These are phyloP conservation scores for Muraenolepis orangiensis DNA, from an alignment of 2,797 vertebrate genomes.

Conservation along the genomic window DNA sequence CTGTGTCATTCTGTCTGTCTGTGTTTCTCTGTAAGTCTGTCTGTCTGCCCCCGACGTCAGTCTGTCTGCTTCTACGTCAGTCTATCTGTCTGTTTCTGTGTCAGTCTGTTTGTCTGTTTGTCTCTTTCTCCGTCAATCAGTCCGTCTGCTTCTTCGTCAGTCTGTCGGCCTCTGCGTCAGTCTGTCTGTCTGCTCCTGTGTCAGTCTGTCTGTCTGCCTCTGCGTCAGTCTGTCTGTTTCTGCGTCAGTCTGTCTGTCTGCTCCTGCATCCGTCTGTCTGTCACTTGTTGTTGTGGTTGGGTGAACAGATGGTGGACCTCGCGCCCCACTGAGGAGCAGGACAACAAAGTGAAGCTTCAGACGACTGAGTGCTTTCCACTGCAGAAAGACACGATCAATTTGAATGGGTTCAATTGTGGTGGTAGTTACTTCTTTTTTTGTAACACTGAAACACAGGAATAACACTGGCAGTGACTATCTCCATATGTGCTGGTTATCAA, in stretches of 20 bases:
- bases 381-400: conserved; percentile 28
- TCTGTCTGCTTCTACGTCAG: no score
- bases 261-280: not conserved
- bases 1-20: no score
- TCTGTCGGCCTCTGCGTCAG: not conserved
- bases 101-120: conserved; percentile 3
- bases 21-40: not conserved
- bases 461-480: not conserved
- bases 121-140: conserved; percentile 36
- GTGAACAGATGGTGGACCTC: conserved; percentile 66
- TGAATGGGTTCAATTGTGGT: not conserved
- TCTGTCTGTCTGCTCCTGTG: conserved; percentile 19
- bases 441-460: not conserved
- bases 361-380: conserved; percentile 43
- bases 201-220: conserved; percentile 36
- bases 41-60: conserved; percentile 34
- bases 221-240: conserved; percentile 27
- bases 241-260: not conserved
- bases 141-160: no score
- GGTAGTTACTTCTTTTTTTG: not conserved
- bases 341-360: conserved; percentile 60
- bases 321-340: conserved; percentile 54
- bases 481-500: not conserved
- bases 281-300: conserved; percentile 47
- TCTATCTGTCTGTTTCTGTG: not conserved